Percentiles rank a stretch among this genome's conserved stretches.
Conservation (phyloP, 2,888 invertebrate species). For the Leptopterna dolabrata region DNA sequence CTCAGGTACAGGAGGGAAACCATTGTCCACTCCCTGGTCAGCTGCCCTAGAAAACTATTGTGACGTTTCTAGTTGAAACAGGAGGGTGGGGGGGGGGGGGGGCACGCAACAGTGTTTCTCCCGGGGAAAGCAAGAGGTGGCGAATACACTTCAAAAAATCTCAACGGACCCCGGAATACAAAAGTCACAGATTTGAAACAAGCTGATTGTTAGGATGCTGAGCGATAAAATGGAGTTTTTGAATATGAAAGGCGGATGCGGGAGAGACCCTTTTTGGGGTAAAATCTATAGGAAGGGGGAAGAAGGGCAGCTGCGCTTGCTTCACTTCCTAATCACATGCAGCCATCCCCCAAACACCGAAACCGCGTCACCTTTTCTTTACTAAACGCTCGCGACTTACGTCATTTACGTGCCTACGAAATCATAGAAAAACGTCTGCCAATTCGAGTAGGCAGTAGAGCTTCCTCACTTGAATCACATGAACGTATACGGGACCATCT, state of each 20-base stretch:
- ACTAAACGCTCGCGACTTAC: not conserved
- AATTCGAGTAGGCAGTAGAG: no score
- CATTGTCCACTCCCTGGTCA: slow-evolving; percentile 53
- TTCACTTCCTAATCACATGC: slow-evolving; percentile 53
- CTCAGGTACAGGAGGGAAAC: slow-evolving; percentile 41
- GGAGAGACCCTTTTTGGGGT: slow-evolving; percentile 47
- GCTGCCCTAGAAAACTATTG: slow-evolving; percentile 53
- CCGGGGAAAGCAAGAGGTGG: not conserved
- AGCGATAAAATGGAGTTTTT: slow-evolving; percentile 43
- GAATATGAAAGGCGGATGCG: slow-evolving; percentile 52
- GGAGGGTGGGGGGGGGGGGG: not conserved
- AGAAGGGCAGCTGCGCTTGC: slow-evolving; percentile 31
- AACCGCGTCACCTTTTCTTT: not conserved
- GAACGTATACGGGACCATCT: no score
- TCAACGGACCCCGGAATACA: slow-evolving; percentile 44
- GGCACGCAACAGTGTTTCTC: slow-evolving; percentile 35
- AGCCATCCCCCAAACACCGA: slow-evolving; percentile 28
- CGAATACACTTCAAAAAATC: slow-evolving; percentile 5
- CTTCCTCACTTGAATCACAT: no score
- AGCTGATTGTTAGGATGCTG: slow-evolving; percentile 39
- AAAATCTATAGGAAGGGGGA: slow-evolving; percentile 51
- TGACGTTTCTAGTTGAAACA: slow-evolving; percentile 30
- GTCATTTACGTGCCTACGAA: not conserved
- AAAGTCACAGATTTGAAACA: slow-evolving; percentile 54
- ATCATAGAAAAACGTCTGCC: no score